These are phyloP conservation scores for Gymnobelideus leadbeateri DNA, from an alignment of 2,113 vertebrate species.

Conservation along the genomic window DNA sequence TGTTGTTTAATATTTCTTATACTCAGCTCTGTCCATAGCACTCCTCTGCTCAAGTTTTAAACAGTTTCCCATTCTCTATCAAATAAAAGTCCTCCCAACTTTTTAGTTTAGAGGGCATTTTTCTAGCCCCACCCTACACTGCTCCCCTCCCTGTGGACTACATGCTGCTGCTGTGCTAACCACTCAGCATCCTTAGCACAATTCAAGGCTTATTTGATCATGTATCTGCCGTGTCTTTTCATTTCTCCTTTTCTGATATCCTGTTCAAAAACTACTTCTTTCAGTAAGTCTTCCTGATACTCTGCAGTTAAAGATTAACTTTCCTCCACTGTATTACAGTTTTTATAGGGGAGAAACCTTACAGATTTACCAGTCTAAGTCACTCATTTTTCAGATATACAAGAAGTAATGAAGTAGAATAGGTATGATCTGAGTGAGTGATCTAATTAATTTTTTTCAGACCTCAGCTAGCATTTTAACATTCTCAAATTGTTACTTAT, in stretches of 20 bases:
- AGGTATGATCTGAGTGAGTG: neutral
- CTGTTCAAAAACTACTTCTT: neutral
- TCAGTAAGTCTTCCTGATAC: neutral
- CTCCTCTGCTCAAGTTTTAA: neutral
- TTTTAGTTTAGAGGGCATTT: neutral
- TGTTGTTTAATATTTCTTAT: neutral
- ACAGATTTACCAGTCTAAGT: neutral
- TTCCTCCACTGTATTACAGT: neutral
- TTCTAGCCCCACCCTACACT: neutral
- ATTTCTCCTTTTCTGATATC: neutral
- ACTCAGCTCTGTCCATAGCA: neutral
- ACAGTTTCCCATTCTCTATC: neutral
- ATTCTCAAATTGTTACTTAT: neutral
- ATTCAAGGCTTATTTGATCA: neutral
- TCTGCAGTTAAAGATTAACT: neutral
- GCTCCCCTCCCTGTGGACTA: neutral
- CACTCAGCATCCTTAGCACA: neutral
- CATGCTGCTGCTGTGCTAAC: neutral
- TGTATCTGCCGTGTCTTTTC: neutral
- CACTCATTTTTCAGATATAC: neutral
- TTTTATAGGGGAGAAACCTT: neutral
- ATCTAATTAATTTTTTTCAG: neutral
- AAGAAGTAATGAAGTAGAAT: neutral
- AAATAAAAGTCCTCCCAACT: neutral
- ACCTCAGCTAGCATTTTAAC: neutral